Conservation (phyloP, 1,140 invertebrate genomes). For the Ephestia elutella region DNA sequence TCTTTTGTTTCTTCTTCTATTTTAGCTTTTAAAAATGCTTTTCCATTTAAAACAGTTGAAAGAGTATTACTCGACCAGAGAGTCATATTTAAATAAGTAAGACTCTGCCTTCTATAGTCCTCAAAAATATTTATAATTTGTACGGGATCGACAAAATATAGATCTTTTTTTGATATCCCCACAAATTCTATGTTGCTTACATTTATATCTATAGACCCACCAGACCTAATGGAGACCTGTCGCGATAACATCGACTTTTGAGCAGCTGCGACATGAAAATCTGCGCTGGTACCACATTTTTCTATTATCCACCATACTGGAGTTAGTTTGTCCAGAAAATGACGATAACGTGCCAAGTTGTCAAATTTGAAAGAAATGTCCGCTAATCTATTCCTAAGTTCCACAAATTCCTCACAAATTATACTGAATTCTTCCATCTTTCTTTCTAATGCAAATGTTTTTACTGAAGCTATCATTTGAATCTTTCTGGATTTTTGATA, state of each 20-base stretch:
- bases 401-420: conserved; percentile 20
- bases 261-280: not conserved
- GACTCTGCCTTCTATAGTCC: conserved; percentile 23
- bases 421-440: conserved; percentile 19
- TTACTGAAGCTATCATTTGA: conserved; percentile 14
- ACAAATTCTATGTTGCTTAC: conserved; percentile 3
- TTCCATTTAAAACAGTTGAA: conserved; percentile 13
- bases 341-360: conserved; percentile 24
- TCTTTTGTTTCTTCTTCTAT: conserved; percentile 16
- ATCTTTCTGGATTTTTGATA: conserved; percentile 19
- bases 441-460: conserved; percentile 10
- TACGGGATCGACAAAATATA: conserved; percentile 28
- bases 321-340: conserved; percentile 24
- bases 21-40: conserved; percentile 16
- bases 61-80: conserved; percentile 16
- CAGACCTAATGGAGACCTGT: not conserved
- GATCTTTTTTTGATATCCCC: not conserved
- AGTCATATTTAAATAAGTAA: conserved; percentile 31
- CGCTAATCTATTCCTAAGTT: conserved; percentile 26
- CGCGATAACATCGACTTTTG: not conserved
- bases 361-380: conserved; percentile 18
- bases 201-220: not conserved
- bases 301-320: conserved; percentile 21
- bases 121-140: conserved; percentile 22
- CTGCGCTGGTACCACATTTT: not conserved